Evolutionary conservation across 2,888 invertebrate genomes (phyloP).

Genomic region (Lasioglossum morio): DNA sequence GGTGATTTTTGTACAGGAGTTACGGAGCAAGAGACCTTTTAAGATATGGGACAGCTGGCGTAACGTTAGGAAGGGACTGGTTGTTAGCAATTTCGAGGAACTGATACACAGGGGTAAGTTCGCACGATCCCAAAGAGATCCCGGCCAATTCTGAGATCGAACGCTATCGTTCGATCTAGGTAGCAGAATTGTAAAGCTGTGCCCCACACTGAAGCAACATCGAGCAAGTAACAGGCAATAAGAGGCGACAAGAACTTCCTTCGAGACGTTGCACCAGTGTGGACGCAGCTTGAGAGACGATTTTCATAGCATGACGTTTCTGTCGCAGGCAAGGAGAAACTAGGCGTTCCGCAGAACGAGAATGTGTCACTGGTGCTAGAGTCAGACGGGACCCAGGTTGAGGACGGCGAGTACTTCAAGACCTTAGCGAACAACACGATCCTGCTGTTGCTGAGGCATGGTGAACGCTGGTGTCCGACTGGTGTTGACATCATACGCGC

Average conservation of each 20-base stretch:
- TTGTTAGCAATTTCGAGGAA: slow-evolving; percentile 96
- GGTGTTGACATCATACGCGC: slow-evolving; percentile 97
- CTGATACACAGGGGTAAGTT: slow-evolving; percentile 90
- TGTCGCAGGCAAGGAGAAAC: slow-evolving; percentile 93
- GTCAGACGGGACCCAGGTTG: slow-evolving; percentile 98
- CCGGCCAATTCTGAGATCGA: too few relatives aligned
- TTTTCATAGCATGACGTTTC: background rate
- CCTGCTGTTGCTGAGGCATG: slow-evolving; percentile 93
- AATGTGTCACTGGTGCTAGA: slow-evolving; percentile 96
- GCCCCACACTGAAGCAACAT: accelerated
- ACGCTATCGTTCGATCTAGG: background rate
- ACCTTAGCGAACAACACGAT: slow-evolving; percentile 96
- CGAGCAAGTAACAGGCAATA: background rate
- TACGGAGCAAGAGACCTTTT: slow-evolving; percentile 98
- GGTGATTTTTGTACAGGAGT: slow-evolving; percentile 88
- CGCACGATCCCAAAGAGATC: background rate
- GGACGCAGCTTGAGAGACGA: background rate
- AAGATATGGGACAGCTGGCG: slow-evolving; percentile 98
- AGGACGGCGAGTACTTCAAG: slow-evolving; percentile 98
- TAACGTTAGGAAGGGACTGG: slow-evolving; percentile 96
- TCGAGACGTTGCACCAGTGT: background rate
- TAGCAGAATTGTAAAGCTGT: background rate
- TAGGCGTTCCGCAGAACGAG: slow-evolving; percentile 94
- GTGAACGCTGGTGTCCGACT: slow-evolving; percentile 97
- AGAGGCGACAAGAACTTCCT: slow-evolving; percentile 57